Evolutionary conservation across 2,888 invertebrate genomes (phyloP).

Genomic region (Sarcophaga variegata): DNA sequence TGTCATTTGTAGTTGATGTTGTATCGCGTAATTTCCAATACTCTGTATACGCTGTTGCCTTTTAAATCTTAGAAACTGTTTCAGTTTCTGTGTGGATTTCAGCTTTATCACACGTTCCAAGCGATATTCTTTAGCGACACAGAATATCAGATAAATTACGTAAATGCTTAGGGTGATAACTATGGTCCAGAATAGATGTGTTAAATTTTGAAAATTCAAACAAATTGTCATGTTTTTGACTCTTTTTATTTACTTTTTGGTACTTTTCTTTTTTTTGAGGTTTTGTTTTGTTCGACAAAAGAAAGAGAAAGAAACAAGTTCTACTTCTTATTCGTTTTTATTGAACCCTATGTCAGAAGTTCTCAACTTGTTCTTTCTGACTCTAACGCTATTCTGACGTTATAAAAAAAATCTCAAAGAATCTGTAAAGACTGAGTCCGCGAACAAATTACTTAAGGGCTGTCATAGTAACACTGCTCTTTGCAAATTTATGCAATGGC

Average conservation of each 20-base stretch:
- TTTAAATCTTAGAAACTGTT: constrained; percentile 59
- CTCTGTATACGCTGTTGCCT: constrained; percentile 18
- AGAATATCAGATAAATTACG: constrained; percentile 62
- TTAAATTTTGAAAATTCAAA: constrained; percentile 70
- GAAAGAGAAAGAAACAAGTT: constrained; percentile 27
- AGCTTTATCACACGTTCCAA: constrained; percentile 64
- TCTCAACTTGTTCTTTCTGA: no score
- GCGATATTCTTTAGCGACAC: constrained; percentile 67
- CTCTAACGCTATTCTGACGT: no score
- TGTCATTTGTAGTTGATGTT: background rate
- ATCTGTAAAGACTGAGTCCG: no score
- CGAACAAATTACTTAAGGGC: no score
- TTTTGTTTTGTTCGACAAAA: constrained; percentile 37
- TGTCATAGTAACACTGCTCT: no score
- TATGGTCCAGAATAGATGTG: constrained; percentile 70
- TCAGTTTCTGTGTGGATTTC: constrained; percentile 56
- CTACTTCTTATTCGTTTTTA: background rate
- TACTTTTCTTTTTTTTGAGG: constrained; percentile 25
- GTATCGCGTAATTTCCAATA: no score
- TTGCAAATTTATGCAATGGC: no score
- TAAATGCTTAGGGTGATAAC: constrained; percentile 66
- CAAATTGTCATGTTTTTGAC: constrained; percentile 65
- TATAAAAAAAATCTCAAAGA: no score
- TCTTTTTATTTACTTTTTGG: background rate
- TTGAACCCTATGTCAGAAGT: background rate